A percentile compares a stretch with the other conserved stretches of the same genome.
These are phyloP conservation scores for Apotomis betuletana DNA, from an alignment of 2,888 invertebrate genomes.

Conservation along the genomic window DNA sequence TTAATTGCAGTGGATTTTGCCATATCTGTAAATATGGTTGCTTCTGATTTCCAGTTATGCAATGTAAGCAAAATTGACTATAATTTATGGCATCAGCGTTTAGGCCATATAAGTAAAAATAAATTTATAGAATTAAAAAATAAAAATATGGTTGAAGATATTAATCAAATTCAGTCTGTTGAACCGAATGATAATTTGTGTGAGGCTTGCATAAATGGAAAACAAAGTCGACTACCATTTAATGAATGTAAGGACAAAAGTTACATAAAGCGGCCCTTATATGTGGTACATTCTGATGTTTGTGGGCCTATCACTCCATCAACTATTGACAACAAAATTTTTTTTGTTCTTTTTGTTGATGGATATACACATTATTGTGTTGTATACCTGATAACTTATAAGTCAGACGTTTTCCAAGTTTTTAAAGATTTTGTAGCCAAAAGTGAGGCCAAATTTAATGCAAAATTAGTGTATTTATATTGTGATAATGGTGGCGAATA, in stretches of 20 bases:
- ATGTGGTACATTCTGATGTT: slow-evolving; percentile 56
- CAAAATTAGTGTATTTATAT: slow-evolving; percentile 42
- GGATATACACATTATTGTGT: too few relatives aligned
- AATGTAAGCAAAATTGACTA: too few relatives aligned
- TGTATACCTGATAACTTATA: too few relatives aligned
- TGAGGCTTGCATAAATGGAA: slow-evolving; percentile 14
- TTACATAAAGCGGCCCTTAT: slow-evolving; percentile 54
- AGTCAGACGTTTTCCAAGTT: background rate
- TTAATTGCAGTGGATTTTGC: too few relatives aligned
- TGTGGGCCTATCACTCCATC: slow-evolving; percentile 52
- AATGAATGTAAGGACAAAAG: slow-evolving; percentile 46
- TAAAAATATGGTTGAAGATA: background rate
- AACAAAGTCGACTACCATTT: slow-evolving; percentile 48
- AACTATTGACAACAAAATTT: slow-evolving; percentile 3
- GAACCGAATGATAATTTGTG: slow-evolving; percentile 42
- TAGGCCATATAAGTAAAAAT: background rate
- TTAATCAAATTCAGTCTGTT: slow-evolving; percentile 21
- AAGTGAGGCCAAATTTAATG: slow-evolving; percentile 9
- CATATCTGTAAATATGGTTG: too few relatives aligned
- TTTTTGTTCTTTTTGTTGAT: slow-evolving; percentile 4
- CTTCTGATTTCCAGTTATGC: too few relatives aligned
- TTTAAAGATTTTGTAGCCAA: slow-evolving; percentile 13
- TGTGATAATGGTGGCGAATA: slow-evolving; percentile 55
- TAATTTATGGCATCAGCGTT: too few relatives aligned
- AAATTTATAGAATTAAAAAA: background rate